These are phyloP conservation scores for Nesidiocoris tenuis DNA, from an alignment of 2,888 invertebrate species.

Conservation along the genomic window DNA sequence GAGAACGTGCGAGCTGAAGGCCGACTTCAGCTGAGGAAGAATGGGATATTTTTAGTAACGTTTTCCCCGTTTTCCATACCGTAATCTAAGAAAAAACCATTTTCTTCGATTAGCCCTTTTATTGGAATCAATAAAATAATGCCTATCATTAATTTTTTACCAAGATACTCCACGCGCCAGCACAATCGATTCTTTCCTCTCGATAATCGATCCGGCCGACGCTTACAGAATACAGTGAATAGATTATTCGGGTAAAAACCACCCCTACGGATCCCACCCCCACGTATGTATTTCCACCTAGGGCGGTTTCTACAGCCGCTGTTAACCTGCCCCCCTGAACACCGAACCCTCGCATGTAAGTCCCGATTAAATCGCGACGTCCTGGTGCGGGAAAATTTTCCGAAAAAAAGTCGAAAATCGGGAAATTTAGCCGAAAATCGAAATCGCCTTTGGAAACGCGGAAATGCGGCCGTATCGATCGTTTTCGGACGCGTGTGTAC, in stretches of 20 bases:
- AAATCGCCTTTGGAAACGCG: neutral
- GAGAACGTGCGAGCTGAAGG: no score
- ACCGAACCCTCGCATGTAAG: neutral
- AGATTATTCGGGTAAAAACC: slow-evolving; percentile 15
- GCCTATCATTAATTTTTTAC: no score
- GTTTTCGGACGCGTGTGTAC: neutral
- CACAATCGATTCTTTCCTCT: neutral
- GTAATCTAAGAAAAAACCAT: no score
- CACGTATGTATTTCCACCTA: neutral
- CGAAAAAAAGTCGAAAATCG: no score
- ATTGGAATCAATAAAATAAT: no score
- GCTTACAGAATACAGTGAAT: slow-evolving; percentile 21
- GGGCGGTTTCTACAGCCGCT: neutral
- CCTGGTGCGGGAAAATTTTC: neutral
- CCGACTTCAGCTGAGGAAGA: no score
- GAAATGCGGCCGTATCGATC: neutral
- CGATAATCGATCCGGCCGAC: neutral
- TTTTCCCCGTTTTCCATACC: no score
- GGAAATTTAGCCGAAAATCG: no score
- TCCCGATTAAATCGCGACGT: neutral
- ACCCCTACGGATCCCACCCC: slow-evolving; percentile 6
- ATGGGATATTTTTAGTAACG: no score
- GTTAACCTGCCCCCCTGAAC: neutral
- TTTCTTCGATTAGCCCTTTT: no score
- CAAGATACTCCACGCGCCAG: no score